Evolutionary conservation across 1,140 invertebrate genomes (phyloP), one percentile per base, ranked within the genome.

Genomic region (Trichogramma pretiosum): DNA sequence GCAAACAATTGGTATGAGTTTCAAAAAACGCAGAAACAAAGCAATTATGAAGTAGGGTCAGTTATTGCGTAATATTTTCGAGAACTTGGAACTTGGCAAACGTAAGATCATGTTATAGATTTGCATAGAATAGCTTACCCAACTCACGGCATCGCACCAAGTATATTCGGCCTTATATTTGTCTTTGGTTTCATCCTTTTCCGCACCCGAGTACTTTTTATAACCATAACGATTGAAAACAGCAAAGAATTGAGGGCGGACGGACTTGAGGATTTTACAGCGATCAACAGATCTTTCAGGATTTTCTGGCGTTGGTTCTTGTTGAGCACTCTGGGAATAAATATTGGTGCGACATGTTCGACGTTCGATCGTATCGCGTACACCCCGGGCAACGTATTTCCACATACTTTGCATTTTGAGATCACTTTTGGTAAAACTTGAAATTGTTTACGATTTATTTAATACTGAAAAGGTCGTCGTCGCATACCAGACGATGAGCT

Each of bases 91-190:
- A 18, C 10, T 21, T 36, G 44, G n/a, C 36, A 46, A 37, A n/a
- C 13, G 14, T 46, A 10, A 18, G n/a, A 35, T 21, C 10, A 46
- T 19, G 8, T 30, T 28, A 28, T 28, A 28, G 24, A 11, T 7
- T 28, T 28, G 24, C 24, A 28, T 36, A 9, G 5, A 16, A 18
- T 14, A 24, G 32, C 37, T 56, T 62, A 69, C 67, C 67, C 61
- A 68, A 33, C 64, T 59, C 22, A 68, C 48, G 11, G 65, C 65
- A 21, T 68, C 65, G 8, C 56, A 26, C 60, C 64, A 65, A 16
- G 39, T 57, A 13, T 59, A 53, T 21, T 61, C 57, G 8, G 62
- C 46, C 26, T 64, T 56, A 54, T 61, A 66, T 9, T 65, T 50
- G 7, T 50, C 53, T 41, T 57, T 33, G 2, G 53, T 5, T 14